Evolutionary conservation across 2,888 invertebrate genomes (phyloP).

Genomic region (Euplexia lucipara): DNA sequence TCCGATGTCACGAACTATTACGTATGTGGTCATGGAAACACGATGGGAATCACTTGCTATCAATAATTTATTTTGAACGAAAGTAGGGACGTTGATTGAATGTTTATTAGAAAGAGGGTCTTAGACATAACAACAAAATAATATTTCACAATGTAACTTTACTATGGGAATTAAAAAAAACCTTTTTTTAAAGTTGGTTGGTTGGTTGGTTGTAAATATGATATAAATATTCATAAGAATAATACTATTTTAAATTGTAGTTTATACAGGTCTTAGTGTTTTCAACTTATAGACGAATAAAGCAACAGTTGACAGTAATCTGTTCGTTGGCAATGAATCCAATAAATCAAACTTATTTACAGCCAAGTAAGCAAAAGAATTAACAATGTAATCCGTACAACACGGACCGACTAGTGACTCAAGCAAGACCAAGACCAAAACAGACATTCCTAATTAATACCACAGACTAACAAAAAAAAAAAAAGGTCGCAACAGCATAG

Average conservation of each 20-base stretch:
- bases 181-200: too few species aligned
- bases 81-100: fast-evolving
- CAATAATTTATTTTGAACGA: not conserved
- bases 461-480: constrained; percentile 44
- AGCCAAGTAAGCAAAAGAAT: constrained; percentile 7
- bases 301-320: not conserved
- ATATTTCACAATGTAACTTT: too few species aligned
- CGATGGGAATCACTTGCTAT: constrained; percentile 49
- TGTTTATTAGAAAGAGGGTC: not conserved
- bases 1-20: constrained; percentile 64
- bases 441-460: constrained; percentile 62
- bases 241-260: too few species aligned
- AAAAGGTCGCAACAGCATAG: constrained; percentile 51
- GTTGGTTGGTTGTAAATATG: too few species aligned
- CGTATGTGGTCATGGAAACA: constrained; percentile 46
- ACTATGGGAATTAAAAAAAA: too few species aligned
- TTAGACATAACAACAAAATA: too few species aligned
- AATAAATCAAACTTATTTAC: constrained; percentile 2
- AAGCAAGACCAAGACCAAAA: constrained; percentile 24
- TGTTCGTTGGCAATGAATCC: not conserved
- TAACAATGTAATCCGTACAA: constrained; percentile 14
- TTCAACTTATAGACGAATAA: not conserved
- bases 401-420: constrained; percentile 30
- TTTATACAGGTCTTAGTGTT: not conserved
- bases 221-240: too few species aligned